A percentile compares a stretch with the other conserved stretches of the same genome.
phyloP scores from a whole-genome alignment of 1,140 invertebrate genomes.

The Drosophila asahinai region DNA sequence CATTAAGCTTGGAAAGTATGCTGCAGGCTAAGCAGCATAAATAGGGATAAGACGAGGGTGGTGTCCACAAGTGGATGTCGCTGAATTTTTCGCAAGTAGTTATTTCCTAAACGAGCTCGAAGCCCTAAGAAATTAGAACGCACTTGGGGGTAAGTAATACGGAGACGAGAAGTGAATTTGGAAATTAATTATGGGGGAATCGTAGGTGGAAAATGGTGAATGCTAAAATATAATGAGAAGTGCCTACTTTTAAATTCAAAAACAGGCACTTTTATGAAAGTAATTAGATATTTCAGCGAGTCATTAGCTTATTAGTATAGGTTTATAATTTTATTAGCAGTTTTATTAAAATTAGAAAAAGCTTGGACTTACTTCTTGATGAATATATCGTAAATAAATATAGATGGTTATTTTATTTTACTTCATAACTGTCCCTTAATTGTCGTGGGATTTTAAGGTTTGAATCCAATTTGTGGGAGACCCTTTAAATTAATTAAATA shows the following conservation, averaged over 20 bases:
- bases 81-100: slow-evolving; percentile 15
- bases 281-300: no score
- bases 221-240: background rate
- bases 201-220: background rate
- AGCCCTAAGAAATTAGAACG: slow-evolving; percentile 16
- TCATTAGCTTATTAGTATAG: no score
- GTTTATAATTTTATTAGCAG: no score
- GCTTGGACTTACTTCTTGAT: no score
- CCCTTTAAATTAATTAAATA: background rate
- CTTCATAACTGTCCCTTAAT: no score
- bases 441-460: no score
- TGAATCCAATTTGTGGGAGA: no score
- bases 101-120: slow-evolving; percentile 3
- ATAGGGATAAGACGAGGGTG: background rate
- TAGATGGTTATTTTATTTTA: no score
- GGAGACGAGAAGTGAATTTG: background rate
- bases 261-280: background rate
- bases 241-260: background rate
- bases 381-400: no score
- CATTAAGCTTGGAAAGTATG: slow-evolving; percentile 67
- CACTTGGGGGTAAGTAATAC: slow-evolving; percentile 13
- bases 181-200: background rate
- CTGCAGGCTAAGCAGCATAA: slow-evolving; percentile 35
- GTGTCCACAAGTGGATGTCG: slow-evolving; percentile 27
- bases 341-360: no score